Conservation (phyloP, 2,888 invertebrate genomes). For the Cynaeus angustus region DNA sequence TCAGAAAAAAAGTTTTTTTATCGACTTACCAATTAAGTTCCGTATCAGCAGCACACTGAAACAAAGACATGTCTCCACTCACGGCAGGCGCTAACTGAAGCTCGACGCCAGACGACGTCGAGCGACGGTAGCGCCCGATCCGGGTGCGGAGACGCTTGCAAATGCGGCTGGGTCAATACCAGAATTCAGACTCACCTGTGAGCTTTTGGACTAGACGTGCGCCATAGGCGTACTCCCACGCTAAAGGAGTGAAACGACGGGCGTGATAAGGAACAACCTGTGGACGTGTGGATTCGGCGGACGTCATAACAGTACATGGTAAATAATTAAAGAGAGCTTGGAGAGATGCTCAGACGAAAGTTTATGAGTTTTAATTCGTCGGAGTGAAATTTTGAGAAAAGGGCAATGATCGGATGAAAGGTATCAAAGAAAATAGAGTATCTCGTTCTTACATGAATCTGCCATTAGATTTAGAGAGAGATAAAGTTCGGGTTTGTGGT, state of each 20-base stretch:
- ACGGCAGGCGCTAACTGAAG: conserved; percentile 70
- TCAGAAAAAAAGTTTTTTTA: conserved; percentile 17
- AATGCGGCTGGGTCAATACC: conserved; percentile 70
- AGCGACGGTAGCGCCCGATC: conserved; percentile 70
- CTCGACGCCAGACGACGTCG: conserved; percentile 67
- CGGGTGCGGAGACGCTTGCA: conserved; percentile 68
- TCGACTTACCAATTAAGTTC: conserved; percentile 69
- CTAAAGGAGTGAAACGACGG: conserved; percentile 49
- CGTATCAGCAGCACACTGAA: conserved; percentile 65
- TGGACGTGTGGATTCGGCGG: conserved; percentile 47
- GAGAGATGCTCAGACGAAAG: not conserved
- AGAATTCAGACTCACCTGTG: conserved; percentile 65
- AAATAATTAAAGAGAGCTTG: conserved; percentile 27
- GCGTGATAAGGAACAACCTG: conserved; percentile 32
- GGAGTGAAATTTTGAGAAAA: not conserved
- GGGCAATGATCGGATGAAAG: not conserved
- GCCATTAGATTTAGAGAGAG: not conserved
- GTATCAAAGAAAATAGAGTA: too few relatives aligned
- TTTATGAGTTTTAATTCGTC: not conserved
- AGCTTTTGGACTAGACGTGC: conserved; percentile 61
- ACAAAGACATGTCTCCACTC: conserved; percentile 70
- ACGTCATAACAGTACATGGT: conserved; percentile 41
- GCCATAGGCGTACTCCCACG: conserved; percentile 60
- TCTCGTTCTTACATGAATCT: too few relatives aligned
- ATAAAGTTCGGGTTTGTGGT: conserved; percentile 10